These are phyloP conservation scores for Labrus mixtus DNA, from an alignment of 2,113 vertebrate species.

Conservation along the genomic window DNA sequence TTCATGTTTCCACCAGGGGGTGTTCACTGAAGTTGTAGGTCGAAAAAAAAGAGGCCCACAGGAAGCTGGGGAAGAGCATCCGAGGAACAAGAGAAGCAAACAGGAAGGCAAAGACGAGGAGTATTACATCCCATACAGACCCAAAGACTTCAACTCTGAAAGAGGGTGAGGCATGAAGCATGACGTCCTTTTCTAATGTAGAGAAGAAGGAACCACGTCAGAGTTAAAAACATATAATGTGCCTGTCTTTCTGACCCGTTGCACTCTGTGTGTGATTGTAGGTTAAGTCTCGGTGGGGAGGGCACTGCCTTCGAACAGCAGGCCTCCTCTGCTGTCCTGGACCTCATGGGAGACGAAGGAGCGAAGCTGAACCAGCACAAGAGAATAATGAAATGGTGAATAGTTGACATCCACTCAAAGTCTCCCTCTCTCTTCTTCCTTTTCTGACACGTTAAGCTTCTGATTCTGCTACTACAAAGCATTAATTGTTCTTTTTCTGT, in stretches of 20 bases:
- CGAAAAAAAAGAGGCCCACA: conserved; percentile 80
- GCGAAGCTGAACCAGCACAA: conserved; percentile 85
- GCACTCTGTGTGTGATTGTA: conserved; percentile 49
- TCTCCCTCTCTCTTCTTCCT: no score
- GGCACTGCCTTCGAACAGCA: conserved; percentile 91
- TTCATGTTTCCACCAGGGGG: conserved; percentile 78
- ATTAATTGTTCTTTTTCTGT: neutral
- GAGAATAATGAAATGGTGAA: conserved; percentile 88
- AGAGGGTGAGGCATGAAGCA: conserved; percentile 84
- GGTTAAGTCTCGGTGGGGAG: conserved; percentile 85
- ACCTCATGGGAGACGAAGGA: conserved; percentile 91
- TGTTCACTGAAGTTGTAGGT: conserved; percentile 87
- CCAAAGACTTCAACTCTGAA: conserved; percentile 95
- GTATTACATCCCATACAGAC: conserved; percentile 92
- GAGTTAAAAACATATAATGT: neutral
- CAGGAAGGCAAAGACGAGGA: conserved; percentile 79
- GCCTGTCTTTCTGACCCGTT: neutral
- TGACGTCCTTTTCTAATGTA: neutral
- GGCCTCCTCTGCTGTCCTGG: conserved; percentile 89
- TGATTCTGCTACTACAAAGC: neutral
- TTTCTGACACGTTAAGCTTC: neutral
- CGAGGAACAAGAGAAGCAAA: conserved; percentile 78
- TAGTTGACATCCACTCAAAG: neutral
- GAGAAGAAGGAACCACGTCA: neutral
- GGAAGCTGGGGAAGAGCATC: conserved; percentile 6